Percentiles rank a stretch among this genome's conserved stretches.
These are phyloP conservation scores for Peromyscus aztecus DNA, from an alignment of 2,797 vertebrate genomes.

Conservation along the genomic window DNA sequence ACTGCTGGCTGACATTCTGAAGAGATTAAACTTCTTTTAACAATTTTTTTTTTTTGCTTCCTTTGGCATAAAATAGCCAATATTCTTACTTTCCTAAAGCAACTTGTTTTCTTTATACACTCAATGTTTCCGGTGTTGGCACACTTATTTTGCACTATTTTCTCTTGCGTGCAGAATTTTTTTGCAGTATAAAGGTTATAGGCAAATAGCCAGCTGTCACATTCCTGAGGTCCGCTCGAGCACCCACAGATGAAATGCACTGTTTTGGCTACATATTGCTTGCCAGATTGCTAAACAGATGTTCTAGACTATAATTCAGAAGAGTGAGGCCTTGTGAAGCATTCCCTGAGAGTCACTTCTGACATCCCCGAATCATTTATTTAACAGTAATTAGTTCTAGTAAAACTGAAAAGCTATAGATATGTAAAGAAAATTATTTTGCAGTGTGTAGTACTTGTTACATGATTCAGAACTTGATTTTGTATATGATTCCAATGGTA, in stretches of 20 bases:
- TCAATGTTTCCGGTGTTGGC: conserved; percentile 58
- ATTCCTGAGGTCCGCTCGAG: conserved; percentile 79
- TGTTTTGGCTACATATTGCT: conserved; percentile 79
- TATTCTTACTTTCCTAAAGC: conserved; percentile 61
- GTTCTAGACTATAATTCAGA: conserved; percentile 83
- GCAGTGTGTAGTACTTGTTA: conserved; percentile 49
- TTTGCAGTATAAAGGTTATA: conserved; percentile 76
- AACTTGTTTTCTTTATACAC: conserved; percentile 59
- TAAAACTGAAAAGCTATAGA: conserved; percentile 76
- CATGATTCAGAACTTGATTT: conserved; percentile 63
- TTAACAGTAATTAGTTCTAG: conserved; percentile 82
- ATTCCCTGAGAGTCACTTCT: conserved; percentile 82
- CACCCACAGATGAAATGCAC: conserved; percentile 64
- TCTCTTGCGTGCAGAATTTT: conserved; percentile 63
- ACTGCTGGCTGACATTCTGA: conserved; percentile 15
- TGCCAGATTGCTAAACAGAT: conserved; percentile 85
- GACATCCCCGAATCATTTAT: conserved; percentile 84
- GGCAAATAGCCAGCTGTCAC: conserved; percentile 80
- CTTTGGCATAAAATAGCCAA: conserved; percentile 48
- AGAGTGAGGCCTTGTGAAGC: conserved; percentile 81
- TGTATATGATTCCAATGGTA: conserved; percentile 30
- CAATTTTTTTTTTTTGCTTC: conserved; percentile 53
- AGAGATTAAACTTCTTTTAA: conserved; percentile 47
- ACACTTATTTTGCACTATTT: conserved; percentile 62
- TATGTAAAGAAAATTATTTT: conserved; percentile 78